Conservation (phyloP, 2,888 invertebrate species). For the Nezara viridula region DNA sequence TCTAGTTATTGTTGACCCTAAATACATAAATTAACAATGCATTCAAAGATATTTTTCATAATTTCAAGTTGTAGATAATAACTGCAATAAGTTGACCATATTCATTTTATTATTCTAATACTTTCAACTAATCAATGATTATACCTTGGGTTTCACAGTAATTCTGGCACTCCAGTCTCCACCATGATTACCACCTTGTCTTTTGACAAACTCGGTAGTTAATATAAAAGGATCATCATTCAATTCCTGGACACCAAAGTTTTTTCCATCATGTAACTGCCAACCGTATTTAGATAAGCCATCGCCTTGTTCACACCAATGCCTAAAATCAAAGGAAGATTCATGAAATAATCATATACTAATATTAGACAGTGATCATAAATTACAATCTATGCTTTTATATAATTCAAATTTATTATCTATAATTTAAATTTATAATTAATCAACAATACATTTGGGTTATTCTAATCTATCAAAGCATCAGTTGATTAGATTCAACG, state of each 20-base stretch:
- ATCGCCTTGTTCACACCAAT: slow-evolving; percentile 94
- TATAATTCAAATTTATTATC: too few relatives aligned
- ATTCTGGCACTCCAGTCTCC: slow-evolving; percentile 96
- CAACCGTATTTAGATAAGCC: slow-evolving; percentile 82
- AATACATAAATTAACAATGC: too few relatives aligned
- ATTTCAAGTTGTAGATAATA: neutral
- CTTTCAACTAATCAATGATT: slow-evolving; percentile 51
- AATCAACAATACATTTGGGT: too few relatives aligned
- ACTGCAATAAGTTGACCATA: neutral
- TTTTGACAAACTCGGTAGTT: slow-evolving; percentile 91
- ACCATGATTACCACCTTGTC: slow-evolving; percentile 82
- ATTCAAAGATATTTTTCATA: too few relatives aligned
- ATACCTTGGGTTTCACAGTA: slow-evolving; percentile 74
- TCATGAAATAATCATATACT: neutral
- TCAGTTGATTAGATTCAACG: too few relatives aligned
- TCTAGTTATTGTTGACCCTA: too few relatives aligned
- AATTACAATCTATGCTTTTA: too few relatives aligned
- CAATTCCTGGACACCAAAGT: slow-evolving; percentile 93
- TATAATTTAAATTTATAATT: too few relatives aligned
- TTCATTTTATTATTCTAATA: neutral
- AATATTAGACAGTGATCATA: neutral
- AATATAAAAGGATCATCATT: slow-evolving; percentile 83
- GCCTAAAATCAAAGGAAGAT: slow-evolving; percentile 72
- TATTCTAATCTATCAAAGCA: too few relatives aligned
- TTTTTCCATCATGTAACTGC: slow-evolving; percentile 92